Conservation (phyloP, 1,140 invertebrate genomes). For the Euura saliciscinereae region DNA sequence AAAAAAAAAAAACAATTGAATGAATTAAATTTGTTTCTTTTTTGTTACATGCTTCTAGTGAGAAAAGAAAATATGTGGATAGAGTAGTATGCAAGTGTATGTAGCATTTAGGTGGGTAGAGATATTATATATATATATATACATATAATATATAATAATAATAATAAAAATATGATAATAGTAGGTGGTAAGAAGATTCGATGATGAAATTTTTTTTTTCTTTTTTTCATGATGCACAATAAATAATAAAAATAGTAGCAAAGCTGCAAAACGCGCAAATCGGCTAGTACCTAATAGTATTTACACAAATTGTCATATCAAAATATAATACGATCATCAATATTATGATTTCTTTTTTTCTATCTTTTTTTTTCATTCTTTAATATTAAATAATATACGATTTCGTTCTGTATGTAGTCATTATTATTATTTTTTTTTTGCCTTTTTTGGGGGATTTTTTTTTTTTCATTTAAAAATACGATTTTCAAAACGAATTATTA, state of each 20-base stretch:
- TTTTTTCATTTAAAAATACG: slow-evolving; percentile 18
- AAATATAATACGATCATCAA: slow-evolving; percentile 48
- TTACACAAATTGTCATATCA: slow-evolving; percentile 61
- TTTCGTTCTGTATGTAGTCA: slow-evolving; percentile 29
- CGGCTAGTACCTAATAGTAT: slow-evolving; percentile 58
- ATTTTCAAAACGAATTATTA: slow-evolving; percentile 31
- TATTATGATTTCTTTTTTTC: not conserved
- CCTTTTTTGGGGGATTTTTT: slow-evolving; percentile 31
- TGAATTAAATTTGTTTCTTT: too few relatives aligned
- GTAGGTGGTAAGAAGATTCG: slow-evolving; percentile 38
- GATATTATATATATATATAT: not conserved
- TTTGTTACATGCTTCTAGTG: too few relatives aligned
- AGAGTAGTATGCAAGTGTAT: too few relatives aligned
- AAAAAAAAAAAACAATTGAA: slow-evolving; percentile 27
- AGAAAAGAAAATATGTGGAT: too few relatives aligned
- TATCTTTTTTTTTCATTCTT: not conserved
- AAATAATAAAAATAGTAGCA: slow-evolving; percentile 56
- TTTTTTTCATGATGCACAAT: slow-evolving; percentile 37
- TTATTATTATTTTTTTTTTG: slow-evolving; percentile 36
- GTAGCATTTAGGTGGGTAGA: too few relatives aligned
- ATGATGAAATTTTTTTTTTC: slow-evolving; percentile 26
- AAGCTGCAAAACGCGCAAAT: slow-evolving; percentile 44
- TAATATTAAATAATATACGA: not conserved
- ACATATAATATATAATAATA: slow-evolving; percentile 20
- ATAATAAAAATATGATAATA: slow-evolving; percentile 44